Conservation (phyloP, 2,797 vertebrate species). For the Oceanodroma leucorhoa region DNA sequence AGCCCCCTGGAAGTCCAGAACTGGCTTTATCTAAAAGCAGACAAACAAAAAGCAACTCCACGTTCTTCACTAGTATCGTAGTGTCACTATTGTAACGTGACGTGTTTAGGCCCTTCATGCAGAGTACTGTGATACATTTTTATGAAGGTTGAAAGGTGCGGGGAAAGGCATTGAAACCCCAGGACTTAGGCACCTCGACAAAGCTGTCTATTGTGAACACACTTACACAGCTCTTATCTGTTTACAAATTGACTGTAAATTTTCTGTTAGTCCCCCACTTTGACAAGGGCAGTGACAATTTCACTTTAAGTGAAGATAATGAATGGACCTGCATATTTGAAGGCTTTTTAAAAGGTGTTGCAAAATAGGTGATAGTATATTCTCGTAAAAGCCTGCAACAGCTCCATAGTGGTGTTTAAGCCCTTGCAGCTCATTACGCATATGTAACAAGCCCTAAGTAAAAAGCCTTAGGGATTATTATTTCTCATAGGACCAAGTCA, state of each 20-base stretch:
- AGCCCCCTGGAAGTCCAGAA: neutral
- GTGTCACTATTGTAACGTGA: accelerated
- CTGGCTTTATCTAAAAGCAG: neutral
- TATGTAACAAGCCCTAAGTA: constrained; percentile 46
- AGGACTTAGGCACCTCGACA: neutral
- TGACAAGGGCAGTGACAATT: neutral
- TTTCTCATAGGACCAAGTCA: constrained; percentile 26
- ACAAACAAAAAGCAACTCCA: neutral
- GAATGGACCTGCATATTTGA: constrained; percentile 9
- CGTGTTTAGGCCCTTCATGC: neutral
- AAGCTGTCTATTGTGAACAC: neutral
- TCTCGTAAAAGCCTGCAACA: constrained; percentile 41
- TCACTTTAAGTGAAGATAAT: constrained; percentile 28
- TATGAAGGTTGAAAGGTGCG: neutral
- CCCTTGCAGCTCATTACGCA: constrained; percentile 38
- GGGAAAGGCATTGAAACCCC: neutral
- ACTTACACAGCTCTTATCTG: neutral
- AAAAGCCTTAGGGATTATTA: constrained; percentile 46
- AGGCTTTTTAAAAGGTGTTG: constrained; percentile 17
- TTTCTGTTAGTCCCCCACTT: neutral
- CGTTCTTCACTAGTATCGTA: accelerated
- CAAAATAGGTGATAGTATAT: constrained; percentile 24
- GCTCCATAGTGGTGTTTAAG: constrained; percentile 38
- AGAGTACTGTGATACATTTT: neutral
- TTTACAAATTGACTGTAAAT: neutral